Percentiles rank a stretch among this genome's conserved stretches.
Conservation (phyloP, 2,113 vertebrate species). For the Calidris pugnax region DNA sequence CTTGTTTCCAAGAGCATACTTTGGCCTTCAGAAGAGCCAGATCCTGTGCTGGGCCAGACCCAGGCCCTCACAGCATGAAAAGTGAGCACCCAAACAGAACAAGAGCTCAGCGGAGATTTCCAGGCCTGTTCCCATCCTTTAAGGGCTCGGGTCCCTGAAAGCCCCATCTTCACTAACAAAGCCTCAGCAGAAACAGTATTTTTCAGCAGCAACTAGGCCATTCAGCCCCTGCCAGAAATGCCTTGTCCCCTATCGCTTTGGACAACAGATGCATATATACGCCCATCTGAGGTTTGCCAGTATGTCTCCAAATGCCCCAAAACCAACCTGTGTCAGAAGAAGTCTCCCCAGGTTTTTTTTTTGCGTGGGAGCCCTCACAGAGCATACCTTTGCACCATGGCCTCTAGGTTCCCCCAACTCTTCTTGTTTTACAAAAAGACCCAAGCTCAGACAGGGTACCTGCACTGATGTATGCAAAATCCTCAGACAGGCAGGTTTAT, state of each 20-base stretch:
- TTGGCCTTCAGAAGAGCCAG: background rate
- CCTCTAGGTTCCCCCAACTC: background rate
- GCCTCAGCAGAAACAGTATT: background rate
- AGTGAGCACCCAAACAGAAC: accelerated
- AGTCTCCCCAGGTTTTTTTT: background rate
- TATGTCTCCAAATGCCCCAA: background rate
- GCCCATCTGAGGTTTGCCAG: background rate
- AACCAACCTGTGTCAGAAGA: background rate
- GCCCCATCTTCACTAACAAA: background rate
- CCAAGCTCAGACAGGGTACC: background rate
- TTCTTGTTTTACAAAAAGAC: background rate
- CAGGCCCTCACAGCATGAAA: accelerated
- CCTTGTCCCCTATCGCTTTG: background rate
- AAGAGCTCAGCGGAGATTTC: background rate
- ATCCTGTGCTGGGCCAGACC: background rate
- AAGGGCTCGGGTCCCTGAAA: background rate
- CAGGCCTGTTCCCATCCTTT: background rate
- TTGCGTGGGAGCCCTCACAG: background rate
- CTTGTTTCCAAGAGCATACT: background rate
- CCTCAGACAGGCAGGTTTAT: background rate
- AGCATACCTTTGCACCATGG: background rate
- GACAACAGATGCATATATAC: background rate
- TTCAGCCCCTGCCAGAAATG: background rate
- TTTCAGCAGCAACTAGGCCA: background rate
- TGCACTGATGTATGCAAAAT: background rate